Conservation (phyloP, 1,140 invertebrate genomes). For the Ectropis grisescens region DNA sequence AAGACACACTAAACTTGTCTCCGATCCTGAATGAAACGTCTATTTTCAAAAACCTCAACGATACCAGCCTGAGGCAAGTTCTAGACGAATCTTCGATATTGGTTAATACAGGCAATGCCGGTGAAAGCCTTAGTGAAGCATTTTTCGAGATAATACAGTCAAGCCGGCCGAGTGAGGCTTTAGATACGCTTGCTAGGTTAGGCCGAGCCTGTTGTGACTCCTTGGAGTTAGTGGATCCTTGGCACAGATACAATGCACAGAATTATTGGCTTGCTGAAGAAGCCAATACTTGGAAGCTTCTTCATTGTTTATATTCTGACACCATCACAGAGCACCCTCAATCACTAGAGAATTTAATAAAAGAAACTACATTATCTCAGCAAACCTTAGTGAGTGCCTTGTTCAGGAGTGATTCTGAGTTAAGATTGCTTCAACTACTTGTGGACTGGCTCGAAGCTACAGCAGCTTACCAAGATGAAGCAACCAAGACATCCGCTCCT, state of each 20-base stretch:
- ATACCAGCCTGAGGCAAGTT: constrained; percentile 55
- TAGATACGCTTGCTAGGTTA: constrained; percentile 61
- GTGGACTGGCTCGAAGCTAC: constrained; percentile 94
- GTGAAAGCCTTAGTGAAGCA: constrained; percentile 44
- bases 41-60: constrained; percentile 56
- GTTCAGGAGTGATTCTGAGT: constrained; percentile 71
- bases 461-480: constrained; percentile 78
- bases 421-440: constrained; percentile 86
- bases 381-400: constrained; percentile 50
- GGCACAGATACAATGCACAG: constrained; percentile 70
- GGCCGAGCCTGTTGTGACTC: constrained; percentile 58
- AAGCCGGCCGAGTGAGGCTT: constrained; percentile 45
- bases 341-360: constrained; percentile 59
- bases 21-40: constrained; percentile 57
- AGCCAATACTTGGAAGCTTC: constrained; percentile 87
- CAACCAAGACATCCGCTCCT: constrained; percentile 76
- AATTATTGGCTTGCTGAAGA: constrained; percentile 82
- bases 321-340: constrained; percentile 71
- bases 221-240: constrained; percentile 53
- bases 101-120: constrained; percentile 33
- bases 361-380: constrained; percentile 61
- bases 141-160: constrained; percentile 63
- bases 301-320: constrained; percentile 86
- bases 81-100: constrained; percentile 54
- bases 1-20: constrained; percentile 53